Evolutionary conservation across 2,888 invertebrate genomes (phyloP), one percentile per base, ranked within the genome.

Genomic region (Amaurobius ferox): DNA sequence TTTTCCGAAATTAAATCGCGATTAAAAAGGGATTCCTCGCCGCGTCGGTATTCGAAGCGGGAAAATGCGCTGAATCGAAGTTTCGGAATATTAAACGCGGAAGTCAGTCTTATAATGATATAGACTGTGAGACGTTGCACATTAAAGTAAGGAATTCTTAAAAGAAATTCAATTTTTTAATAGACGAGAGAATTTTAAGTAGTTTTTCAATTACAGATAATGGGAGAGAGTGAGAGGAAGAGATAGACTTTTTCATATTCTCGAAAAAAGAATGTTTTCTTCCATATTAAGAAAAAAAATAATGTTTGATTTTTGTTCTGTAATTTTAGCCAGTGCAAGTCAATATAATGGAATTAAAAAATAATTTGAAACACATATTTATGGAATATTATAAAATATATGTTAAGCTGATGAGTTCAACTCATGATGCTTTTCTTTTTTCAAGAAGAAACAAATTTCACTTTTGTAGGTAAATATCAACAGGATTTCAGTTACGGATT

Each of bases 1-100:
- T 64, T 64, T 64, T 64, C 30, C n/a, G 29, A 64, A 64, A 64
- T 64, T 64, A 64, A 64, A 64, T 30, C 64, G 29, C 64, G 64
- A 64, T 64, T 64, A 64, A 64, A 64, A 64, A 30, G 64, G 64
- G 29, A 64, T 64, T 64, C 64, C 30, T 30, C 64, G 30, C 64
- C 3, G 29, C 29, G 30, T 30, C 30, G 30, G 64, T 30, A 29
- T 29, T 64, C 30, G 30, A 64, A 64, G 64, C 64, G 29, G 30
- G 64, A 29, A n/a, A 55, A 55, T 16, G 55, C 55, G 55, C 55
- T 55, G 55, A 55, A 55, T 55, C 55, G 55, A 55, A 55, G 55
- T 55, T 55, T 55, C 55, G 11, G 55, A 55, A 55, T 55, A 55
- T 55, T 55, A 55, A 55, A 55, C 55, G 55, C 11, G 7, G 55